Evolutionary conservation across 2,113 vertebrate species (phyloP).

Genomic region (Numida meleagris): DNA sequence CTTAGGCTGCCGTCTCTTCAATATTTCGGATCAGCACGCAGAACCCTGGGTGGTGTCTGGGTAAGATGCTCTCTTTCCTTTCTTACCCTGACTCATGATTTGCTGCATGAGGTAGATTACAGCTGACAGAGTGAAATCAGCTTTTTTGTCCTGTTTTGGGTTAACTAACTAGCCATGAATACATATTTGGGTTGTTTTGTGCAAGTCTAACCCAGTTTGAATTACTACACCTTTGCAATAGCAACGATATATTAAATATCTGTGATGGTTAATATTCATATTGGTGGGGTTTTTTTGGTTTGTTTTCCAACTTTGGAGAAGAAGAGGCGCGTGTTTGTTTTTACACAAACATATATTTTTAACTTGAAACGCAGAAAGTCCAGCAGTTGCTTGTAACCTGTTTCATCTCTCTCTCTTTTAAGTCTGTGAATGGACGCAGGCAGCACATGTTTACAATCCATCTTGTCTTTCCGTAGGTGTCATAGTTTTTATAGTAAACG

Average conservation of each 20-base stretch:
- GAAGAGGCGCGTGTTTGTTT: background rate
- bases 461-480: slow-evolving; percentile 79
- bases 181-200: background rate
- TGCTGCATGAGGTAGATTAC: background rate
- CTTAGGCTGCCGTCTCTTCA: slow-evolving; percentile 94
- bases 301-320: background rate
- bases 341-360: background rate
- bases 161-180: background rate
- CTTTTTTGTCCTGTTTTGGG: background rate
- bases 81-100: background rate
- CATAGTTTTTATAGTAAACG: slow-evolving; percentile 98
- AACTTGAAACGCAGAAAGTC: background rate
- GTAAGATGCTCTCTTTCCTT: slow-evolving; percentile 72
- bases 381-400: background rate
- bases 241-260: background rate
- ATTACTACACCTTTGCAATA: background rate
- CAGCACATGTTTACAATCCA: accelerated
- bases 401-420: background rate
- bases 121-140: background rate
- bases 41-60: slow-evolving; percentile 99
- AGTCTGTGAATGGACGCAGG: accelerated
- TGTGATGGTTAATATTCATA: background rate
- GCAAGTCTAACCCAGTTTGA: background rate
- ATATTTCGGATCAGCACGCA: slow-evolving; percentile 97
- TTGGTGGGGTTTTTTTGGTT: accelerated